Percentiles rank a stretch among this genome's conserved stretches.
Conservation (phyloP, 2,797 vertebrate species). For the Eulemur mongoz region DNA sequence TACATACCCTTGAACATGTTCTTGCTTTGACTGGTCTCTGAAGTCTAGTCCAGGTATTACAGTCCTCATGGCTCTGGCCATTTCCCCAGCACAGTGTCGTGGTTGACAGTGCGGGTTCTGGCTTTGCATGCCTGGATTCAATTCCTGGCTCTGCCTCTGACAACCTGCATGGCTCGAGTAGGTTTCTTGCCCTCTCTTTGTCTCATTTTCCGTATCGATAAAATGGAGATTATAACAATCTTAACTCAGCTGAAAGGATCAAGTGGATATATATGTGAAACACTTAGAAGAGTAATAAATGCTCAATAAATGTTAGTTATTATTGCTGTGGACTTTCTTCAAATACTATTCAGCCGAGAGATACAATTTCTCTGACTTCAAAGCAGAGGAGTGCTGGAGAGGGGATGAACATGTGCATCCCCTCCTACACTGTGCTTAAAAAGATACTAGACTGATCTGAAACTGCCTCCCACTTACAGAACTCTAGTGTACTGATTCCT, state of each 20-base stretch:
- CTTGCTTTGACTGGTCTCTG: neutral
- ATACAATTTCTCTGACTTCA: neutral
- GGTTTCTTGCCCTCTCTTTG: neutral
- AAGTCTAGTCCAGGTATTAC: neutral
- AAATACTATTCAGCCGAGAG: neutral
- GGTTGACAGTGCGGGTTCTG: neutral
- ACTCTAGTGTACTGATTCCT: neutral
- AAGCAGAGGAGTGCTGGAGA: neutral
- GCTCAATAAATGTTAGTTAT: neutral
- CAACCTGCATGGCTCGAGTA: neutral
- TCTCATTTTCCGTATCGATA: neutral
- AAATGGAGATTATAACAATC: neutral
- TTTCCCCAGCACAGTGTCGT: neutral
- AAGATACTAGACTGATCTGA: neutral
- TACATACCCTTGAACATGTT: neutral
- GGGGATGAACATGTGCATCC: neutral
- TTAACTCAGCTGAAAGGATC: neutral
- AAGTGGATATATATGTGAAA: neutral
- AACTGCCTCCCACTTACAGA: neutral
- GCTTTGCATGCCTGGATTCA: neutral
- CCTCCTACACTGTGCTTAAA: neutral
- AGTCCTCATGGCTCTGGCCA: neutral
- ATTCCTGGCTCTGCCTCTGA: neutral
- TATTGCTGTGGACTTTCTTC: neutral
- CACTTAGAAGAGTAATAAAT: neutral